Conservation (phyloP, 1,140 invertebrate genomes). For the Steinernema khuongi region DNA sequence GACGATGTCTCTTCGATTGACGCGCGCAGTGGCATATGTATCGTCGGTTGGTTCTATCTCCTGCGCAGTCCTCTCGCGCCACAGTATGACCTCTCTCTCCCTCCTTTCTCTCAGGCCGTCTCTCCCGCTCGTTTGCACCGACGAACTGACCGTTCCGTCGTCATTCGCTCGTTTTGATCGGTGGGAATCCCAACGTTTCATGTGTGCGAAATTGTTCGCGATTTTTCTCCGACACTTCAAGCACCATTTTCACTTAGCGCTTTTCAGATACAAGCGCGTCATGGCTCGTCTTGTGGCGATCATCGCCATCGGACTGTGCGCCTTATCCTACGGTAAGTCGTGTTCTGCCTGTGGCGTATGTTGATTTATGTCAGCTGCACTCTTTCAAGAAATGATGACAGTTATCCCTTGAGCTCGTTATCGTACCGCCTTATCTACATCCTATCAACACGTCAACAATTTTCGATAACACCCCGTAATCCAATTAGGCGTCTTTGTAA, state of each 20-base stretch:
- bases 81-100: constrained; percentile 19
- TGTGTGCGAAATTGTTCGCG: not conserved
- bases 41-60: constrained; percentile 12
- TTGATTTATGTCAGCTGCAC: not conserved
- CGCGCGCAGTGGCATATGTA: constrained; percentile 11
- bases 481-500: constrained; percentile 1
- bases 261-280: not conserved
- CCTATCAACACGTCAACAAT: not conserved
- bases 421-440: not conserved
- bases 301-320: not conserved
- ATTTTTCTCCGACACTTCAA: too few relatives aligned
- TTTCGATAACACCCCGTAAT: not conserved
- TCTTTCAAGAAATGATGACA: too few relatives aligned
- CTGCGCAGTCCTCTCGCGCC: not conserved
- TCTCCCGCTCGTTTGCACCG: not conserved
- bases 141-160: not conserved
- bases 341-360: too few relatives aligned
- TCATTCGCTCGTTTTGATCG: not conserved
- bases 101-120: constrained; percentile 17
- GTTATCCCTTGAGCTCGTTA: too few relatives aligned
- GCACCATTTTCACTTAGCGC: too few relatives aligned
- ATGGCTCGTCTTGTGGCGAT: not conserved
- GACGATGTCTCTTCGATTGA: constrained; percentile 6
- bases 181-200: not conserved
- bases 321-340: not conserved